Evolutionary conservation across 2,113 vertebrate genomes (phyloP).

Genomic region (Dasypus novemcinctus): DNA sequence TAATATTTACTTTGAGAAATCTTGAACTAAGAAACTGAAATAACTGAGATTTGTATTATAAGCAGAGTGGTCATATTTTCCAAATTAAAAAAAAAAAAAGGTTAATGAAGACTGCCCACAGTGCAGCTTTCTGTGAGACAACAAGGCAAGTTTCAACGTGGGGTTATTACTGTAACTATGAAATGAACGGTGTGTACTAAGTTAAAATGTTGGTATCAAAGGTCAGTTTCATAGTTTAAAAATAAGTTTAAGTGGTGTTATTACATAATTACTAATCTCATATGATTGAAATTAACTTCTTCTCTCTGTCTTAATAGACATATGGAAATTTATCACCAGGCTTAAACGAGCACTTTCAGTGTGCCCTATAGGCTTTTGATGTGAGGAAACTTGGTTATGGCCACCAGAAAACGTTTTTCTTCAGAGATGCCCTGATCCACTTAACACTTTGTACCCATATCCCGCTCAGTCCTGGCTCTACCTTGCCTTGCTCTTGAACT

Average conservation of each 20-base stretch:
- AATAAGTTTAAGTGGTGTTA: background rate
- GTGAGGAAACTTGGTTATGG: background rate
- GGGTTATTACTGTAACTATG: background rate
- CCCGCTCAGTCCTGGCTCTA: background rate
- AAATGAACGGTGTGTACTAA: background rate
- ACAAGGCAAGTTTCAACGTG: background rate
- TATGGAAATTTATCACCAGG: background rate
- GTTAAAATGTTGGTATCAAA: background rate
- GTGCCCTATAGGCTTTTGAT: background rate
- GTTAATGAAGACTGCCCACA: background rate
- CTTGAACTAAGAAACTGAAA: background rate
- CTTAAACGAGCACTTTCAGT: background rate
- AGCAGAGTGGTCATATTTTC: background rate
- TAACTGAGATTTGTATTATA: background rate
- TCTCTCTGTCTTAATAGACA: background rate
- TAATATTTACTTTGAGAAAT: background rate
- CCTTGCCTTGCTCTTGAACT: background rate
- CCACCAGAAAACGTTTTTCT: background rate
- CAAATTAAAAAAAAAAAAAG: background rate
- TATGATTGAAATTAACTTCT: background rate
- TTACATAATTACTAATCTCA: background rate
- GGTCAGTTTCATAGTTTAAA: background rate
- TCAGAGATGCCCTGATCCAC: background rate
- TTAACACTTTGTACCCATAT: background rate
- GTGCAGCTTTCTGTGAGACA: background rate